Conservation (phyloP, 2,113 vertebrate genomes). For the Ellobius talpinus region DNA sequence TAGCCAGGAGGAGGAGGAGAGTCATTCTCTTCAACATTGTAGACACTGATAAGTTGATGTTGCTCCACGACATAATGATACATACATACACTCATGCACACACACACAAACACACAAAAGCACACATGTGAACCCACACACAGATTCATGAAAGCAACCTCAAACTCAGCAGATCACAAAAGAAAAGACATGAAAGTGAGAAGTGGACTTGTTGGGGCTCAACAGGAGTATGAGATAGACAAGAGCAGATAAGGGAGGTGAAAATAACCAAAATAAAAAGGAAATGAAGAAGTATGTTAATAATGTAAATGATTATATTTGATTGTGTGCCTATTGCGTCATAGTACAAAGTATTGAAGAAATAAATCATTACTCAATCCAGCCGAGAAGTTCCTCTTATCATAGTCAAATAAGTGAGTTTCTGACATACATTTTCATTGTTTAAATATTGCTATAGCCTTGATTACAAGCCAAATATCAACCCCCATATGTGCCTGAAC, state of each 20-base stretch:
- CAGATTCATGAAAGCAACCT: neutral
- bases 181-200: neutral
- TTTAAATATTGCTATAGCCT: neutral
- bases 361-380: neutral
- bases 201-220: neutral
- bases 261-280: neutral
- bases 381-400: neutral
- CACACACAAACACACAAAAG: neutral
- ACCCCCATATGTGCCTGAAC: neutral
- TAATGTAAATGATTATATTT: neutral
- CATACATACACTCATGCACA: neutral
- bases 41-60: neutral
- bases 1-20: neutral
- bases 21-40: neutral
- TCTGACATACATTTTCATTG: constrained; percentile 9
- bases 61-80: neutral
- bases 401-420: neutral
- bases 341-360: neutral
- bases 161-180: neutral
- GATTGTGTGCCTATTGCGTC: neutral
- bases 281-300: neutral
- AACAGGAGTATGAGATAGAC: no score
- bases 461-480: neutral
- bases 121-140: no score
- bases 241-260: no score